Evolutionary conservation across 2,888 invertebrate species (phyloP).

Genomic region (Polymixis lichenea): DNA sequence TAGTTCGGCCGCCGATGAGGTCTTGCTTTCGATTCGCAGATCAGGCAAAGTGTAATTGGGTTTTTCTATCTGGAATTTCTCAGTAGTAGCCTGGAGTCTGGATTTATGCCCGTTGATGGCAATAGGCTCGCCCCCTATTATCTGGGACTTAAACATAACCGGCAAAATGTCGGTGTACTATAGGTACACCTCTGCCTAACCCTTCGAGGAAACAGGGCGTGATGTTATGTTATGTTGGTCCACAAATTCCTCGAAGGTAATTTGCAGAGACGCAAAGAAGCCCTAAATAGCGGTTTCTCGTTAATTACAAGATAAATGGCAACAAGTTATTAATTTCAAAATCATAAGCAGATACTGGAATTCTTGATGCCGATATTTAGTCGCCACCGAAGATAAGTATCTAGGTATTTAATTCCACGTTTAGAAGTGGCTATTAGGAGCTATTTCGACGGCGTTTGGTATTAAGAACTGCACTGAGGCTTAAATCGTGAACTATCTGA

Average conservation of each 20-base stretch:
- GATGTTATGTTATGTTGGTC: neutral
- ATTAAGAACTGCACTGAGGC: constrained; percentile 53
- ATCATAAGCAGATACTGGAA: constrained; percentile 51
- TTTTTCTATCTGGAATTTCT: too few relatives aligned
- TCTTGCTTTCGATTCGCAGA: too few relatives aligned
- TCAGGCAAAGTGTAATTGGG: too few relatives aligned
- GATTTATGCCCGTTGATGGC: too few relatives aligned
- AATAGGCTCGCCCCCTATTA: too few relatives aligned
- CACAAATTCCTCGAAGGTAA: constrained; percentile 22
- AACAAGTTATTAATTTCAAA: constrained; percentile 57
- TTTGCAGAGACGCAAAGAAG: constrained; percentile 43
- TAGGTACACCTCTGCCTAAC: too few relatives aligned
- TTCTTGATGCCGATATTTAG: constrained; percentile 55
- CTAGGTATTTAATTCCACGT: constrained; percentile 58
- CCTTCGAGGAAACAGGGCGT: too few relatives aligned
- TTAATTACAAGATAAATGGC: constrained; percentile 59
- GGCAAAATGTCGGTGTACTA: too few relatives aligned
- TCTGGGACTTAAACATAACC: too few relatives aligned
- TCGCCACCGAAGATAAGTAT: constrained; percentile 53
- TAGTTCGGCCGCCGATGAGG: too few relatives aligned
- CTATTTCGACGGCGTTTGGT: constrained; percentile 44
- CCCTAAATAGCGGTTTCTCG: constrained; percentile 42
- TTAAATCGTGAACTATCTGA: constrained; percentile 58
- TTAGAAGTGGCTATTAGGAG: constrained; percentile 55
- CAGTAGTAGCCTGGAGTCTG: too few relatives aligned